Evolutionary conservation across 2,888 invertebrate species (phyloP).

Genomic region (Galeopsomyia nigrocyanea): DNA sequence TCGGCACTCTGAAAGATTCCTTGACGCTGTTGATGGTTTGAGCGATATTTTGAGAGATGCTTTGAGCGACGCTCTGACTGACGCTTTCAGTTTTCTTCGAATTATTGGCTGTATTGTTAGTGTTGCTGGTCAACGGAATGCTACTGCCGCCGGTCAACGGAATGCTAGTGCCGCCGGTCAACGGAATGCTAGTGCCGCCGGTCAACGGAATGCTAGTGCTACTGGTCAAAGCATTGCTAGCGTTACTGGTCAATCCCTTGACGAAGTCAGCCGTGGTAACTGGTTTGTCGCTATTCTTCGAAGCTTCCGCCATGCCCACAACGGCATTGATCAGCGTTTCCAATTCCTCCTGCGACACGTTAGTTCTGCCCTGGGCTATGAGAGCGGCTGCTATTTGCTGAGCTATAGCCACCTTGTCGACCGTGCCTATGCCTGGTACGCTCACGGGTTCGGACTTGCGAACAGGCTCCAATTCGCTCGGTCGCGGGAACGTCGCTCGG

Average conservation of each 20-base stretch:
- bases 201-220: slow-evolving; percentile 15
- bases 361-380: slow-evolving; percentile 83
- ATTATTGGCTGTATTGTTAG: too few species aligned
- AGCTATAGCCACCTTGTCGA: slow-evolving; percentile 85
- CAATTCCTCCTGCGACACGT: slow-evolving; percentile 84
- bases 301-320: slow-evolving; percentile 78
- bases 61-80: not conserved
- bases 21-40: slow-evolving; percentile 2
- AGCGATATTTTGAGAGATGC: not conserved
- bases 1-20: slow-evolving; percentile 32
- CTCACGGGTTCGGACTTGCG: slow-evolving; percentile 70
- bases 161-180: slow-evolving; percentile 53
- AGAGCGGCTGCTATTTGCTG: slow-evolving; percentile 85
- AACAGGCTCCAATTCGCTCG: slow-evolving; percentile 52
- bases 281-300: slow-evolving; percentile 70
- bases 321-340: slow-evolving; percentile 86
- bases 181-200: slow-evolving; percentile 32
- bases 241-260: slow-evolving; percentile 60
- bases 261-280: slow-evolving; percentile 71
- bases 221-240: slow-evolving; percentile 35
- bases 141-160: slow-evolving; percentile 7
- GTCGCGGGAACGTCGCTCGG: slow-evolving; percentile 56
- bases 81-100: not conserved
- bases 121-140: slow-evolving; percentile 31
- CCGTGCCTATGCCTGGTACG: slow-evolving; percentile 80